Evolutionary conservation across 2,888 invertebrate genomes (phyloP).

Genomic region (Perizoma flavofasciatum): DNA sequence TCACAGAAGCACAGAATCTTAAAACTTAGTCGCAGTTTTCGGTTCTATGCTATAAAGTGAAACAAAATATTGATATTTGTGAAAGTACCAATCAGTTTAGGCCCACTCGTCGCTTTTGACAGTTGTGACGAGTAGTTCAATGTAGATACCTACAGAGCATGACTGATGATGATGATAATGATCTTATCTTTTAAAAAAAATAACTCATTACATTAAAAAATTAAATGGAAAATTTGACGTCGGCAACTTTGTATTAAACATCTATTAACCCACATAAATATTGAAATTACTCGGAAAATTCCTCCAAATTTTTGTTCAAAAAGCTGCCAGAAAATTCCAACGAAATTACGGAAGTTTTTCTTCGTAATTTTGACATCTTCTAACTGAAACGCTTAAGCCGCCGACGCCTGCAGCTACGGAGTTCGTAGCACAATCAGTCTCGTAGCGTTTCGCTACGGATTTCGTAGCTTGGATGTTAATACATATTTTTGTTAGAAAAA

Average conservation of each 20-base stretch:
- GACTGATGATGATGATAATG: too few species aligned
- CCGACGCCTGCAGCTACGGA: constrained; percentile 33
- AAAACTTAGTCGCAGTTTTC: too few species aligned
- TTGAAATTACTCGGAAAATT: constrained; percentile 26
- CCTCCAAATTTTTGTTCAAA: constrained; percentile 24
- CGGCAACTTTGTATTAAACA: not conserved
- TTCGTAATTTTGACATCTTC: constrained; percentile 39
- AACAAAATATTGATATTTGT: too few species aligned
- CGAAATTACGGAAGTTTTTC: constrained; percentile 35
- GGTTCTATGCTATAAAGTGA: too few species aligned
- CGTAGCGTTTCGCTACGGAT: constrained; percentile 24
- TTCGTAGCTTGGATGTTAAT: constrained; percentile 11
- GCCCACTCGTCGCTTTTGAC: too few species aligned
- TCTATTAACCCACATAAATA: constrained; percentile 31
- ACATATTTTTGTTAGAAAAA: constrained; percentile 1
- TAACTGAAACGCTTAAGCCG: constrained; percentile 32
- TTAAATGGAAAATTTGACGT: too few species aligned
- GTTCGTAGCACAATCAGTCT: constrained; percentile 17
- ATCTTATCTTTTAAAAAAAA: too few species aligned
- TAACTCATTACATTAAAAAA: too few species aligned
- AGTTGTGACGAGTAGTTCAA: too few species aligned
- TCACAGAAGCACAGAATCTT: too few species aligned
- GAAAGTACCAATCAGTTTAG: too few species aligned
- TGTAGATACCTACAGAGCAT: too few species aligned
- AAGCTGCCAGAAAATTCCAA: constrained; percentile 31